These are phyloP conservation scores for Phymastichus coffea DNA, from an alignment of 1,140 invertebrate genomes.

Conservation along the genomic window DNA sequence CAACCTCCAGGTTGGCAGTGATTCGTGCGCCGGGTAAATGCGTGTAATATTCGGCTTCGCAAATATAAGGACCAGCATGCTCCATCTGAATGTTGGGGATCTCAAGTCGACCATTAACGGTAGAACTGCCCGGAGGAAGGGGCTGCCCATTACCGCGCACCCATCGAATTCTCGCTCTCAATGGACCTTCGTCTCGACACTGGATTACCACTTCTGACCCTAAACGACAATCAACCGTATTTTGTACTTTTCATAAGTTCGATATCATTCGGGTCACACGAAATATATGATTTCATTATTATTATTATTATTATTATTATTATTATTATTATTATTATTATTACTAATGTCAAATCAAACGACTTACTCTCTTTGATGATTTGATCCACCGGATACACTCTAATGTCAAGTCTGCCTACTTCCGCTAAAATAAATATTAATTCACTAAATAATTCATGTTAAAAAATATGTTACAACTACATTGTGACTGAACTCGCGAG, in stretches of 20 bases:
- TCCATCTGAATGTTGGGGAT: conserved; percentile 79
- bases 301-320: no score
- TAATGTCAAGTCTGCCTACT: conserved; percentile 59
- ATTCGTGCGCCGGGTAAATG: conserved; percentile 60
- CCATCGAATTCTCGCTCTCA: conserved; percentile 77
- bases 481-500: no score
- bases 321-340: no score
- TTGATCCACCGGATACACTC: conserved; percentile 74
- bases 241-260: no score
- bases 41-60: conserved; percentile 73
- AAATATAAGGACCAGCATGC: conserved; percentile 79
- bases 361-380: conserved; percentile 81
- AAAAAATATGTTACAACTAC: no score
- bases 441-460: conserved; percentile 12
- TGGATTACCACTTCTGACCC: conserved; percentile 88
- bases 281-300: no score
- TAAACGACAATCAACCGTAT: no score
- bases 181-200: conserved; percentile 83
- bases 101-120: conserved; percentile 77
- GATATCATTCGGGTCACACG: neutral
- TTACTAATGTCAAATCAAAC: neutral
- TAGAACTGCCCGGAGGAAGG: conserved; percentile 70
- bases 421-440: conserved; percentile 13
- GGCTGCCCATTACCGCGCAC: conserved; percentile 66
- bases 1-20: conserved; percentile 68